Percentiles rank a stretch among this genome's conserved stretches.
phyloP scores from a whole-genome alignment of 2,113 vertebrate species.

The Gadus macrocephalus region DNA sequence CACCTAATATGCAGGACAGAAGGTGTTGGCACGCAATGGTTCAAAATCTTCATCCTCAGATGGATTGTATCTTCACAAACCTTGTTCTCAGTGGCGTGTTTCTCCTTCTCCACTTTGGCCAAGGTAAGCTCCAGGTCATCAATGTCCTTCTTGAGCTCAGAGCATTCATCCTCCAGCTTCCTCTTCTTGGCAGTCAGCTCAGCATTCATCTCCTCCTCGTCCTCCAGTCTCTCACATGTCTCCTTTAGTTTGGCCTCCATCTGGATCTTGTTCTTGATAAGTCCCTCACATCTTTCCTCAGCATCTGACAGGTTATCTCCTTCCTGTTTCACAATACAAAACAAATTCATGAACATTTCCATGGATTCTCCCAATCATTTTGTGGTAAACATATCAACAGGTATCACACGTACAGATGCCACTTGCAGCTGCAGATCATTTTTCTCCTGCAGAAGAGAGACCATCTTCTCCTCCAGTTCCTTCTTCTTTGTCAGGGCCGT shows the following conservation, averaged over 20 bases:
- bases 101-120: constrained; percentile 78
- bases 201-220: constrained; percentile 74
- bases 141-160: constrained; percentile 79
- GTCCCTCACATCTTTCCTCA: constrained; percentile 48
- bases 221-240: constrained; percentile 68
- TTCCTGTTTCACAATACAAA: background rate
- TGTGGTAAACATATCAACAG: too few relatives aligned
- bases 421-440: constrained; percentile 1
- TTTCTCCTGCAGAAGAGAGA: constrained; percentile 1
- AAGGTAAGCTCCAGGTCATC: constrained; percentile 76
- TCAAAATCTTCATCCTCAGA: background rate
- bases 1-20: constrained; percentile 18
- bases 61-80: background rate
- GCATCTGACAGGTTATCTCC: constrained; percentile 35
- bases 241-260: constrained; percentile 50
- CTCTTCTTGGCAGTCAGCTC: constrained; percentile 75
- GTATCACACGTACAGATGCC: background rate
- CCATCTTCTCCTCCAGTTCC: constrained; percentile 1
- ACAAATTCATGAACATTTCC: background rate
- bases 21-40: background rate
- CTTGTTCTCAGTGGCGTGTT: constrained; percentile 49
- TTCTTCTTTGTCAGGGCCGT: background rate
- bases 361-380: too few relatives aligned
- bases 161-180: constrained; percentile 79
- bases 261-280: constrained; percentile 50